Evolutionary conservation across 2,113 vertebrate genomes (phyloP).

Genomic region (Crocuta crocuta): DNA sequence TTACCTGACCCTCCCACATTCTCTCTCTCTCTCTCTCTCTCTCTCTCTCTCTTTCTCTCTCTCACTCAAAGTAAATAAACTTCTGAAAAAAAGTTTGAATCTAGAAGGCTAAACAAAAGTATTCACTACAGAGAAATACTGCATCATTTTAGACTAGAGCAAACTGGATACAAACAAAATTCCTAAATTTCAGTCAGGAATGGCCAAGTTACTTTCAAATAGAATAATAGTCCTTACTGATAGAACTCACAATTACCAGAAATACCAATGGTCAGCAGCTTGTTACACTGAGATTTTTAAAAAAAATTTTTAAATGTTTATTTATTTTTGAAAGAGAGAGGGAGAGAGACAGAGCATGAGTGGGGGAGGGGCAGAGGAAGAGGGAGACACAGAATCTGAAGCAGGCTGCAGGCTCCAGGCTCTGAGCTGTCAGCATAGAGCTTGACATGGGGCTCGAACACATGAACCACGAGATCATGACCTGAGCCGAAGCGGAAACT

Average conservation of each 20-base stretch:
- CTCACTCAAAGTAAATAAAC: no score
- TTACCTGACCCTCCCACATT: no score
- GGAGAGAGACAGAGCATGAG: neutral
- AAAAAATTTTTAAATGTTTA: neutral
- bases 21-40: no score
- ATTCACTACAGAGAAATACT: neutral
- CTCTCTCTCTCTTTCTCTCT: no score
- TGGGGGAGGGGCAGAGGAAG: neutral
- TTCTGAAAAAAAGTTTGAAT: neutral
- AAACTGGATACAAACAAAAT: neutral
- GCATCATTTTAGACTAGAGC: neutral
- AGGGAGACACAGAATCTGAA: neutral
- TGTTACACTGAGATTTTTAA: slow-evolving; percentile 36
- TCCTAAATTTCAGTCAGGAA: neutral
- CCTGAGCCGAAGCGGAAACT: neutral
- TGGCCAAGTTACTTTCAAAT: neutral
- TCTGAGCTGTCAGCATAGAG: neutral
- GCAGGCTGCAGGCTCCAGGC: neutral
- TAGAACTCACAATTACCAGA: slow-evolving; percentile 9
- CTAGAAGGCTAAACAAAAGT: neutral
- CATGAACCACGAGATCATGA: neutral
- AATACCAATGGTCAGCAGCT: neutral
- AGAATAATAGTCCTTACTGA: neutral
- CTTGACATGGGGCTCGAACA: neutral
- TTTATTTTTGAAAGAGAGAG: neutral